Base-by-base conservation (phyloP, 2,888 invertebrate species). In the Cheilosia impressa region DNA sequence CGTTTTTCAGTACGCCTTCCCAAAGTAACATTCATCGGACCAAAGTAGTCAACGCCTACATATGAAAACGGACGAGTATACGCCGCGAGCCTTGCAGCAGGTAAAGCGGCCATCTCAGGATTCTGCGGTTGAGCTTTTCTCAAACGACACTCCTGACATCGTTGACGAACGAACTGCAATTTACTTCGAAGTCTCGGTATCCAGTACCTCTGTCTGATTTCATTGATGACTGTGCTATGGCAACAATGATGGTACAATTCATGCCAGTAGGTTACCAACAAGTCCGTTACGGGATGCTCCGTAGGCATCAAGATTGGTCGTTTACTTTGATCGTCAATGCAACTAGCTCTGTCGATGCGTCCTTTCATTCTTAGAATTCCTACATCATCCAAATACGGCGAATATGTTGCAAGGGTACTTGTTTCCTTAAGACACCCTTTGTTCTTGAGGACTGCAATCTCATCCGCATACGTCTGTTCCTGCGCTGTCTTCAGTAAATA, bases 201-300 rank as follows among this genome's bases (percentile, higher is more conserved):
- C 24, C 17, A 34, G n/a, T 19, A 76, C 22, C 15, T 17, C 43
- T 76, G 75, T 7, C 53, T 19, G 9, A 80, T 58, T 45, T 83
- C 83, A 24, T 78, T 83, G 6, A 84, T 45, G 6, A 80, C 66
- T 1, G 87, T 87, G 38, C 77, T 65, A 13, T 83, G 69, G 17
- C 66, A 71, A 65, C 41, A 72, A n/a, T 45, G 82, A 19, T 75
- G 63, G 13, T 66, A 82, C n/a, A 53, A 19, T 4, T 63, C 53
- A 15, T 82, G 78, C 13, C 65, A 82, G 60, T 75, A 52, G 50
- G 57, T 13, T 3, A 77, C 41, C 17, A 78, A 9, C 9, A 68
- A 43, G 2, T 19, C 10, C 17, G 83, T 77, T 15, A 78, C 41
- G 13, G 50, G 38, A 50, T 84, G 73, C n/a, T 22, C 10, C 13